phyloP scores from a whole-genome alignment of 2,113 vertebrate species.

The Grantiella picta region DNA sequence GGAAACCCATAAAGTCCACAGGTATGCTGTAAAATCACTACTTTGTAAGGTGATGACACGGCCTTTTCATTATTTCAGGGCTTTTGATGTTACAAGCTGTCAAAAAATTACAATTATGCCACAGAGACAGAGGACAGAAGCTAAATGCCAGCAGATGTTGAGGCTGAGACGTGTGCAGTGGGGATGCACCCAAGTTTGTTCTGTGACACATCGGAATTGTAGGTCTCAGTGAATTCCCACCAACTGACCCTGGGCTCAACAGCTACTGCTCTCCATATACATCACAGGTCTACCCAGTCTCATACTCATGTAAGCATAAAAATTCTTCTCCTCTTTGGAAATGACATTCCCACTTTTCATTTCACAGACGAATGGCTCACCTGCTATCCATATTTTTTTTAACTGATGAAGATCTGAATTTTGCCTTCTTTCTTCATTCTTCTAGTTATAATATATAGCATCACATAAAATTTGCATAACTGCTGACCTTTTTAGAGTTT shows the following conservation, averaged over 20 bases:
- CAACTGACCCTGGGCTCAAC: rapidly evolving
- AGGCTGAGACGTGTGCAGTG: rapidly evolving
- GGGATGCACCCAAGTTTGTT: background rate
- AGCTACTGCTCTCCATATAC: background rate
- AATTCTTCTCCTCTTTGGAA: background rate
- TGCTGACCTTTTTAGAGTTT: background rate
- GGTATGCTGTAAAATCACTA: background rate
- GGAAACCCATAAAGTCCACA: background rate
- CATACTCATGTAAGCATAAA: background rate
- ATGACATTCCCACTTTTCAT: background rate
- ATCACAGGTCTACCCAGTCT: background rate
- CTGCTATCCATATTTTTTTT: background rate
- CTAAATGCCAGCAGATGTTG: background rate
- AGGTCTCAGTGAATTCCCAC: rapidly evolving
- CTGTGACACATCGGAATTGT: rapidly evolving
- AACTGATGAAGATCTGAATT: background rate
- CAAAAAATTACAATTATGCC: background rate
- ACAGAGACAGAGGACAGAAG: background rate
- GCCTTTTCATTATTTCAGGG: background rate
- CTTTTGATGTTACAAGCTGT: background rate
- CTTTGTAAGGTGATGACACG: background rate
- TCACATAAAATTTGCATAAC: background rate
- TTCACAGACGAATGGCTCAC: background rate
- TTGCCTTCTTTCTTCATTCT: background rate
- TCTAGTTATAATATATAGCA: background rate